Conservation (phyloP, 2,888 invertebrate species). For the Lampropteryx suffumata region DNA sequence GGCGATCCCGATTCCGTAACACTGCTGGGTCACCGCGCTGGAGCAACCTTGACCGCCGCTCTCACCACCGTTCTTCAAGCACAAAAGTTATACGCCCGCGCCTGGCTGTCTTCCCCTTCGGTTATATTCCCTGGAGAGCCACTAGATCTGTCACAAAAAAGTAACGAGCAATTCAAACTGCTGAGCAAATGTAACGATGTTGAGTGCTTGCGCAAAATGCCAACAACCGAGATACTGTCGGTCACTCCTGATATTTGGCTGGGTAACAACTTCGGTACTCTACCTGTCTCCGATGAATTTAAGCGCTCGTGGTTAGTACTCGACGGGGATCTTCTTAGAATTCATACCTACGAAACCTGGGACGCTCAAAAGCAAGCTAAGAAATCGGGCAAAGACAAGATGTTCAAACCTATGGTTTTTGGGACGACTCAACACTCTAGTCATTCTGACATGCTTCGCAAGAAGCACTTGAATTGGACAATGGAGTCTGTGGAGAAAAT, state of each 20-base stretch:
- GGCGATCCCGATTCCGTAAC: constrained; percentile 91
- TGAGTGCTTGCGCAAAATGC: constrained; percentile 80
- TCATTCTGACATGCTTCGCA: constrained; percentile 83
- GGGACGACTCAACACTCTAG: constrained; percentile 90
- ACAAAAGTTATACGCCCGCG: constrained; percentile 87
- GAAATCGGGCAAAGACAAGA: constrained; percentile 67
- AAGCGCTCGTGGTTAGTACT: constrained; percentile 90
- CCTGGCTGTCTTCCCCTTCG: constrained; percentile 91
- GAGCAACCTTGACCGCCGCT: constrained; percentile 92
- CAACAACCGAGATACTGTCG: constrained; percentile 83
- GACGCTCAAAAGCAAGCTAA: constrained; percentile 69
- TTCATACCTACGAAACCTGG: constrained; percentile 87
- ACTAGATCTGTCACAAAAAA: constrained; percentile 82
- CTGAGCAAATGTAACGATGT: constrained; percentile 81
- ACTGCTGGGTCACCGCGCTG: constrained; percentile 92
- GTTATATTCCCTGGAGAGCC: constrained; percentile 87
- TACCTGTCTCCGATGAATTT: constrained; percentile 83
- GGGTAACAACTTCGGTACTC: constrained; percentile 83
- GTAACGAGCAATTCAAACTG: constrained; percentile 84
- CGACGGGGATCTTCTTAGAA: constrained; percentile 87
- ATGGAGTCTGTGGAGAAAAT: constrained; percentile 85
- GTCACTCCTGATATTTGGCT: constrained; percentile 89
- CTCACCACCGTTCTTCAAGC: constrained; percentile 84
- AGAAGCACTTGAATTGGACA: constrained; percentile 86
- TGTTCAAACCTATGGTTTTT: constrained; percentile 83